phyloP scores from a whole-genome alignment of 2,113 vertebrate species.

The Sylvicapra grimmia region DNA sequence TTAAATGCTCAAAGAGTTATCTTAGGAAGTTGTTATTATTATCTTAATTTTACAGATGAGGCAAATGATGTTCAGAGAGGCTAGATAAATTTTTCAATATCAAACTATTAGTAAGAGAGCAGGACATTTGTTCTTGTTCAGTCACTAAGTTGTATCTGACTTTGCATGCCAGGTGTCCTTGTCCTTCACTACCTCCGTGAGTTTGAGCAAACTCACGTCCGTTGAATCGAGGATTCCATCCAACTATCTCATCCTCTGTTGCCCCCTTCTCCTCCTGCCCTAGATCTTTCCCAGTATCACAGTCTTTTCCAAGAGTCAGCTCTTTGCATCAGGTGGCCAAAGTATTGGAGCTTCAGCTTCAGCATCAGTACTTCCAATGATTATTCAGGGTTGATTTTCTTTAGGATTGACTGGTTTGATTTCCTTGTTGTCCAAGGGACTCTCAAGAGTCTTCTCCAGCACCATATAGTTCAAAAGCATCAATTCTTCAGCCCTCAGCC shows the following conservation, averaged over 20 bases:
- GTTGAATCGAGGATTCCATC: neutral
- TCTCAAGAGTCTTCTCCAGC: neutral
- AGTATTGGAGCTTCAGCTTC: neutral
- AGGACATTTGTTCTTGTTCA: neutral
- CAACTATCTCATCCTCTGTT: neutral
- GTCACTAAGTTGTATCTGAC: neutral
- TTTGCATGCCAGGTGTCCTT: neutral
- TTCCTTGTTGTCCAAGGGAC: neutral
- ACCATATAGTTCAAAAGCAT: neutral
- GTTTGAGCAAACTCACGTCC: neutral
- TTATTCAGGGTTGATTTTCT: neutral
- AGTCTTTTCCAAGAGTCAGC: neutral
- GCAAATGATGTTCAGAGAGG: neutral
- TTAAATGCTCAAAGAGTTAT: neutral
- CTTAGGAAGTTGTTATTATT: neutral
- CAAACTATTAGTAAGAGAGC: neutral
- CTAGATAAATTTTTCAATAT: neutral
- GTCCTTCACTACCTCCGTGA: neutral
- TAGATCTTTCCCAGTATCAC: neutral
- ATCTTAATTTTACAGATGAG: neutral
- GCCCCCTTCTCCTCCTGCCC: neutral
- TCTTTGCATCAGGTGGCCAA: neutral
- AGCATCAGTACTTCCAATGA: neutral
- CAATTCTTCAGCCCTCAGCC: neutral
- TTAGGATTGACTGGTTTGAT: neutral